phyloP scores from a whole-genome alignment of 2,888 invertebrate species.

The Lithophane semibrunnea region DNA sequence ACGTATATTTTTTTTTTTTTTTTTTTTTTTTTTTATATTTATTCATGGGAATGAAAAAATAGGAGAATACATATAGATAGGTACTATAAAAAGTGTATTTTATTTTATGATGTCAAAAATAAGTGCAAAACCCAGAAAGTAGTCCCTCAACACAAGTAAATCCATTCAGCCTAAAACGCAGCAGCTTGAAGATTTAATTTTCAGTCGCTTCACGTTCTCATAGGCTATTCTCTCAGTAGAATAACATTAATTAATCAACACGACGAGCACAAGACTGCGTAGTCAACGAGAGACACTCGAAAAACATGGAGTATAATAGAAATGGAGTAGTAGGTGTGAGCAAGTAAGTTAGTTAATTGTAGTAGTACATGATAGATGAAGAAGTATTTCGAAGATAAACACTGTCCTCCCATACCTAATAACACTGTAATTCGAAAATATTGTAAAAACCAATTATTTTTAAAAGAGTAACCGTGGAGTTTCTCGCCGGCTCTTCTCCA shows the following conservation, averaged over 20 bases:
- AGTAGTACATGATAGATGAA: too few species aligned
- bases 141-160: neutral
- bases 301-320: slow-evolving; percentile 4
- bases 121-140: neutral
- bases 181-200: slow-evolving; percentile 28
- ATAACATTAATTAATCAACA: slow-evolving; percentile 57
- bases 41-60: neutral
- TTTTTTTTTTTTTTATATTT: too few species aligned
- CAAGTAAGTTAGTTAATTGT: too few species aligned
- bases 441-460: too few species aligned
- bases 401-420: too few species aligned
- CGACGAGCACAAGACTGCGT: slow-evolving; percentile 14
- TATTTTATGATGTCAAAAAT: slow-evolving; percentile 2
- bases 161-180: neutral
- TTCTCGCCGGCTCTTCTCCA: too few species aligned
- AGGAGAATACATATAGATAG: too few species aligned
- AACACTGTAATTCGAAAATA: too few species aligned
- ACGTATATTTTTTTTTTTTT: too few species aligned
- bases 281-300: neutral
- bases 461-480: too few species aligned
- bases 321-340: neutral
- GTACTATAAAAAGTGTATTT: neutral
- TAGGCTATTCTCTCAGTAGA: slow-evolving; percentile 17
- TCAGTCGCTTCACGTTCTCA: slow-evolving; percentile 1
- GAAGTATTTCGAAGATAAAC: too few species aligned